Percentiles rank a stretch among this genome's conserved stretches.
Evolutionary conservation across 2,797 vertebrate genomes (phyloP).

Genomic region (Pogoniulus pusillus): DNA sequence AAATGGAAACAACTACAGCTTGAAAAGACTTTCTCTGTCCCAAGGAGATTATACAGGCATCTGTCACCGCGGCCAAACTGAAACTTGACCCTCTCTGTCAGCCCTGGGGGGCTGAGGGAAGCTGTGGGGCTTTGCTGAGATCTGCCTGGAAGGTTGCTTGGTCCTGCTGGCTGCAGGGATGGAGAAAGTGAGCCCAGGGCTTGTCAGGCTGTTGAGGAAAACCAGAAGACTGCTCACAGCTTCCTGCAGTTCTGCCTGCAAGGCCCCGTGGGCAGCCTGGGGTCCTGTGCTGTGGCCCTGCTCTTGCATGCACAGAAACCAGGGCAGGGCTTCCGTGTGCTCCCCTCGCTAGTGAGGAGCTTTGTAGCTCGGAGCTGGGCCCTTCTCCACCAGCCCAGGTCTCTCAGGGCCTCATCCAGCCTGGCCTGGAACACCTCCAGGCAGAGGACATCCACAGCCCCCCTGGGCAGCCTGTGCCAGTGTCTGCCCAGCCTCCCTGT

Average conservation of each 20-base stretch:
- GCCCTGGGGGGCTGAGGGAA: background rate
- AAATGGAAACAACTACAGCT: constrained; percentile 20
- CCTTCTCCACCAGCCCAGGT: background rate
- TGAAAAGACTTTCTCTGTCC: background rate
- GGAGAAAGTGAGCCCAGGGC: constrained; percentile 35
- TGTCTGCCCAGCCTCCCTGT: too few relatives aligned
- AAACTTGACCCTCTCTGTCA: constrained; percentile 25
- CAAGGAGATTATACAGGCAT: constrained; percentile 34
- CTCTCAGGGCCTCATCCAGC: too few relatives aligned
- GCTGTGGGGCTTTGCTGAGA: background rate
- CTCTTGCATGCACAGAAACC: background rate
- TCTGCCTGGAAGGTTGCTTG: background rate
- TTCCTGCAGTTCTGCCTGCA: constrained; percentile 24
- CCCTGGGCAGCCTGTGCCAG: too few relatives aligned
- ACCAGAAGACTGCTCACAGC: background rate
- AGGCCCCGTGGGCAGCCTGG: background rate
- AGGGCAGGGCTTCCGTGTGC: background rate
- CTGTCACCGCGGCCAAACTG: constrained; percentile 15
- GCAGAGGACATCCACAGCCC: too few relatives aligned
- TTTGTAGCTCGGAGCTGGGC: background rate
- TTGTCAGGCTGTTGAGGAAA: constrained; percentile 38
- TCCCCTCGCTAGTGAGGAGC: fast-evolving
- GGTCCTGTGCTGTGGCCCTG: background rate
- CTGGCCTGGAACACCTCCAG: too few relatives aligned
- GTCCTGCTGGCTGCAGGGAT: background rate